phyloP scores from a whole-genome alignment of 2,797 vertebrate species.

The Adelosebastes latens region DNA sequence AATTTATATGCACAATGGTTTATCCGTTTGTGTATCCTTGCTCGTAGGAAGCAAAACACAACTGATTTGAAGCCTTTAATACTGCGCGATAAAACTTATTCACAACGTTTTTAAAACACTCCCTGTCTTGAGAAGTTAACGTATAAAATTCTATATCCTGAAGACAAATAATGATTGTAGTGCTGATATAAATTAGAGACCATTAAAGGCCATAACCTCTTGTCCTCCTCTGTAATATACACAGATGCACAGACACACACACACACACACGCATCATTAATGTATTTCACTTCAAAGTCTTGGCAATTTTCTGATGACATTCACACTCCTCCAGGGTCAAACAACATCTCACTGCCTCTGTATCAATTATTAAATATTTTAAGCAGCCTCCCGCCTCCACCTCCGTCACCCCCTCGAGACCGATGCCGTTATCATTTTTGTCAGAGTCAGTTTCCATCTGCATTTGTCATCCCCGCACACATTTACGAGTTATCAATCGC shows the following conservation, averaged over 20 bases:
- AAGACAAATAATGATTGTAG: slow-evolving; percentile 83
- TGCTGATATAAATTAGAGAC: slow-evolving; percentile 89
- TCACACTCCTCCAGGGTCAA: slow-evolving; percentile 99
- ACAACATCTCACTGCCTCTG: slow-evolving; percentile 97
- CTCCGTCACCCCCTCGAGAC: slow-evolving; percentile 96
- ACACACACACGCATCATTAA: slow-evolving; percentile 48
- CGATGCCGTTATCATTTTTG: slow-evolving; percentile 99
- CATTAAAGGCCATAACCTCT: slow-evolving; percentile 79
- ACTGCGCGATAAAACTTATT: slow-evolving; percentile 33
- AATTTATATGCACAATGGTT: background rate
- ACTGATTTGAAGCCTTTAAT: slow-evolving; percentile 46
- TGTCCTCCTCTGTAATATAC: slow-evolving; percentile 4
- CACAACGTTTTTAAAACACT: slow-evolving; percentile 40
- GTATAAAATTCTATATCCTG: slow-evolving; percentile 73
- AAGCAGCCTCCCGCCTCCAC: slow-evolving; percentile 97
- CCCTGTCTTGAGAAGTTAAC: background rate
- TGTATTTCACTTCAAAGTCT: slow-evolving; percentile 96
- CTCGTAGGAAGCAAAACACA: slow-evolving; percentile 41
- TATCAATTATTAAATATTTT: slow-evolving; percentile 99
- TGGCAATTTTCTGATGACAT: slow-evolving; percentile 98
- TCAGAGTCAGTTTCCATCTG: slow-evolving; percentile 99
- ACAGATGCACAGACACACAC: slow-evolving; percentile 1
- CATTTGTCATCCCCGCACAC: slow-evolving; percentile 98
- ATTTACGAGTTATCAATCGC: slow-evolving; percentile 99
- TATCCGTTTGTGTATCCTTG: background rate